Percentiles rank a stretch among this genome's conserved stretches.
Evolutionary conservation across 2,113 vertebrate genomes (phyloP).

Genomic region (Gambusia holbrooki): DNA sequence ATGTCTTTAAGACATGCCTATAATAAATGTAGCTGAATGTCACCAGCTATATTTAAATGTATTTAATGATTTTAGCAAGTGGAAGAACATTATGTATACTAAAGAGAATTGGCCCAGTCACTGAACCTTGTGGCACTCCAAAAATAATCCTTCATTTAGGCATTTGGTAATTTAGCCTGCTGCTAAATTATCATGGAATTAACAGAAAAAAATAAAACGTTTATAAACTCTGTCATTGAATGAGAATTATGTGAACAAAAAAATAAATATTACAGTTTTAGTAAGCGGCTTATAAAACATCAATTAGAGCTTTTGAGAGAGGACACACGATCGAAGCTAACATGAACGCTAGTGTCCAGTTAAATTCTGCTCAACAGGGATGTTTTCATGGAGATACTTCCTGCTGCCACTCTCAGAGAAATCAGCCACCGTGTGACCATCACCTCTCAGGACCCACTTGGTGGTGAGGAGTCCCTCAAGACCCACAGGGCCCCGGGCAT

Average conservation of each 20-base stretch:
- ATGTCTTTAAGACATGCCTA: too few relatives aligned
- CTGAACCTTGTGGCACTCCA: too few relatives aligned
- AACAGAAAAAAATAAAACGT: neutral
- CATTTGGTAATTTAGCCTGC: neutral
- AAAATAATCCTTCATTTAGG: too few relatives aligned
- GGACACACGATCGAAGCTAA: neutral
- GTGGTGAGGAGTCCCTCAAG: conserved; percentile 96
- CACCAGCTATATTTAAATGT: too few relatives aligned
- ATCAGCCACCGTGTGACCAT: conserved; percentile 90
- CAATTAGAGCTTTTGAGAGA: neutral
- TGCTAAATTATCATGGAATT: conserved; percentile 19
- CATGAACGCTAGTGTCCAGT: conserved; percentile 43
- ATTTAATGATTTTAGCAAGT: too few relatives aligned
- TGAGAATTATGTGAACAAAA: neutral
- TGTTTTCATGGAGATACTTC: conserved; percentile 90
- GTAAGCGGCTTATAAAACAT: conserved; percentile 1
- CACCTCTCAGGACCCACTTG: conserved; percentile 93
- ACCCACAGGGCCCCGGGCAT: conserved; percentile 95
- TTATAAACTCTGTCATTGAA: conserved; percentile 28
- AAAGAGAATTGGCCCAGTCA: too few relatives aligned
- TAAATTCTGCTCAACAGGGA: conserved; percentile 77
- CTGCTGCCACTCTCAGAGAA: conserved; percentile 91
- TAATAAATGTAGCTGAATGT: too few relatives aligned
- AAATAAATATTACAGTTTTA: neutral
- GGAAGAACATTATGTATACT: too few relatives aligned